Evolutionary conservation across 2,113 vertebrate species (phyloP).

Genomic region (Protomyctophum bolini): DNA sequence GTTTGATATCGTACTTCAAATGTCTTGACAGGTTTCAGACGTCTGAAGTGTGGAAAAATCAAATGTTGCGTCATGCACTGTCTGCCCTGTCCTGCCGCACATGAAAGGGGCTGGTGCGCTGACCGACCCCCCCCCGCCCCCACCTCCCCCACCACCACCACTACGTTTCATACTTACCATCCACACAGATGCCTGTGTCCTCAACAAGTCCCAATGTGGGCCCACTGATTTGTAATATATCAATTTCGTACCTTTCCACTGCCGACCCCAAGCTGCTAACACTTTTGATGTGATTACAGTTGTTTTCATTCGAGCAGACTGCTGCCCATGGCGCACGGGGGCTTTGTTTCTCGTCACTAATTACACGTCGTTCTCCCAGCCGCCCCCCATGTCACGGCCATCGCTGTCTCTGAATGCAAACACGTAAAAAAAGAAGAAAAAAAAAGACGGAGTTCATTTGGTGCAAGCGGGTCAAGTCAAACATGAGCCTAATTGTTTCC

Average conservation of each 20-base stretch:
- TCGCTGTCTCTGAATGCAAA: slow-evolving; percentile 82
- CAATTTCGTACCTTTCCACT: neutral
- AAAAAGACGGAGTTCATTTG: slow-evolving; percentile 85
- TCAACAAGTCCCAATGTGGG: slow-evolving; percentile 43
- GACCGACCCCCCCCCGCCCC: too few relatives aligned
- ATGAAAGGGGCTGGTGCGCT: slow-evolving; percentile 54
- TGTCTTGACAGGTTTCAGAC: slow-evolving; percentile 58
- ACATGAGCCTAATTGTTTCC: slow-evolving; percentile 94
- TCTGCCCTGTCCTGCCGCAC: slow-evolving; percentile 53
- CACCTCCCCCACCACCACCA: too few relatives aligned
- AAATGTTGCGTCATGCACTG: slow-evolving; percentile 70
- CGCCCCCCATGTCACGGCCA: slow-evolving; percentile 76
- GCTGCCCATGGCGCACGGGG: slow-evolving; percentile 31
- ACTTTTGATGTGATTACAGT: slow-evolving; percentile 47
- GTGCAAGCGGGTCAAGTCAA: slow-evolving; percentile 94
- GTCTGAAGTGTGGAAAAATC: slow-evolving; percentile 67
- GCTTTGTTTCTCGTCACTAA: slow-evolving; percentile 83
- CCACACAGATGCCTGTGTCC: slow-evolving; percentile 53
- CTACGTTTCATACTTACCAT: slow-evolving; percentile 15
- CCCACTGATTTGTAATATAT: slow-evolving; percentile 48
- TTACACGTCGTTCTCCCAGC: slow-evolving; percentile 85
- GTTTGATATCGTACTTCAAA: slow-evolving; percentile 65
- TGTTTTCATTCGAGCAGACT: slow-evolving; percentile 59
- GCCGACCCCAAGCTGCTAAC: slow-evolving; percentile 25
- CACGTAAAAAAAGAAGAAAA: slow-evolving; percentile 87